A percentile compares a stretch with the other conserved stretches of the same genome.
These are phyloP conservation scores for Trichosurus vulpecula DNA, from an alignment of 2,797 vertebrate species.

Conservation along the genomic window DNA sequence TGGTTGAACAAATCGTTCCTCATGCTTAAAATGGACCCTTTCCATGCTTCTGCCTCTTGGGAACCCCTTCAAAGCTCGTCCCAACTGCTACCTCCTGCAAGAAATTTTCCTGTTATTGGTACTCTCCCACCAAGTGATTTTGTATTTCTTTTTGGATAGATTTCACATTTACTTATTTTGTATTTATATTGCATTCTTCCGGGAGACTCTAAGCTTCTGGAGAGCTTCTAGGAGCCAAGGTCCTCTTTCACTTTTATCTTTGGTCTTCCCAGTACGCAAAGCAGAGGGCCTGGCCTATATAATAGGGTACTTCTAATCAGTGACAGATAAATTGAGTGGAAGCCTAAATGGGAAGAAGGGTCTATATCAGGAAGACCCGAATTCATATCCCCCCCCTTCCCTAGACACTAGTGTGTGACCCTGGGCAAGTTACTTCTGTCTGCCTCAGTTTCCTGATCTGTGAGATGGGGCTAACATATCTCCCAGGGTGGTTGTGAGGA, in stretches of 20 bases:
- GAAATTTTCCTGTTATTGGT: neutral
- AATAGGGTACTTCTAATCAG: neutral
- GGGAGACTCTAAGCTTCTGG: neutral
- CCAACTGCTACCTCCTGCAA: neutral
- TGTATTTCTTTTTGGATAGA: neutral
- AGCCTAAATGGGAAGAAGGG: neutral
- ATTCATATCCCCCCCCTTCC: neutral
- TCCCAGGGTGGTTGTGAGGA: neutral
- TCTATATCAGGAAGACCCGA: neutral
- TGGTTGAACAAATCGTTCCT: neutral
- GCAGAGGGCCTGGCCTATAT: neutral
- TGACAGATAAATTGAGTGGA: neutral
- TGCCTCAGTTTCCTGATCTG: neutral
- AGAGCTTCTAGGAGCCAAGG: neutral
- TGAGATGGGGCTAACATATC: neutral
- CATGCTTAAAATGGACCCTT: neutral
- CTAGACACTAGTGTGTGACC: neutral
- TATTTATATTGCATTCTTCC: neutral
- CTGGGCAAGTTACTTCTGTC: neutral
- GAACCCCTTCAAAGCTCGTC: neutral
- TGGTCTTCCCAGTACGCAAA: neutral
- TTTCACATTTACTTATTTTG: neutral
- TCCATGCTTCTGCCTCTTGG: neutral
- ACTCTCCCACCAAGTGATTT: neutral
- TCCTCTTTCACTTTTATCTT: neutral